A percentile compares a stretch with the other conserved stretches of the same genome.
Evolutionary conservation across 1,140 invertebrate genomes (phyloP).

Genomic region (Drosophila lacteicornis): DNA sequence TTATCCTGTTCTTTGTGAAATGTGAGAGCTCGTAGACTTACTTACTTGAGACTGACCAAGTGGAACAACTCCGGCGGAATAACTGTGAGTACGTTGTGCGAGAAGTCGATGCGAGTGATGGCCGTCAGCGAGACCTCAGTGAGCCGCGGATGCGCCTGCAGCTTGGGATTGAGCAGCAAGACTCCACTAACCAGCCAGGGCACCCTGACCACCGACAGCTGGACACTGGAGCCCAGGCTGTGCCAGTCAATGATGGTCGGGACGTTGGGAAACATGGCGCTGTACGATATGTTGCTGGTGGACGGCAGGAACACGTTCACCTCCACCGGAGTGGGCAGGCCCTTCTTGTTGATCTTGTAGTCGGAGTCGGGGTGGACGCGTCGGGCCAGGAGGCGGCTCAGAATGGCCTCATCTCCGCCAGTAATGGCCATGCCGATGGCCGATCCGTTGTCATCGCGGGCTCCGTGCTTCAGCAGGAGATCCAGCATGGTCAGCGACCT

Average conservation of each 20-base stretch:
- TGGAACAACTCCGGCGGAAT: conserved; percentile 94
- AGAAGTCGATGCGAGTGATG: conserved; percentile 97
- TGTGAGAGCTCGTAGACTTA: too few species aligned
- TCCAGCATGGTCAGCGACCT: conserved; percentile 88
- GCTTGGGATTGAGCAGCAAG: conserved; percentile 92
- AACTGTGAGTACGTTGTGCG: conserved; percentile 93
- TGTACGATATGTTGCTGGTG: conserved; percentile 90
- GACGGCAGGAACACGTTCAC: conserved; percentile 86
- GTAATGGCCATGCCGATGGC: conserved; percentile 87
- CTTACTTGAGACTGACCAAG: conserved; percentile 88
- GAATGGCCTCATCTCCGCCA: conserved; percentile 72
- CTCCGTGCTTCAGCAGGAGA: conserved; percentile 92
- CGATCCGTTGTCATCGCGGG: conserved; percentile 93
- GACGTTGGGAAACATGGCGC: conserved; percentile 92
- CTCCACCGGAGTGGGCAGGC: conserved; percentile 88
- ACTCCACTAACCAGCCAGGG: conserved; percentile 95
- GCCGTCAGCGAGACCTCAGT: conserved; percentile 92
- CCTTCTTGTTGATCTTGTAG: conserved; percentile 94
- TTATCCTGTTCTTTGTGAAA: too few species aligned
- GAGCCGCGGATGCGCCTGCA: conserved; percentile 90
- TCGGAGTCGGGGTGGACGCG: conserved; percentile 93
- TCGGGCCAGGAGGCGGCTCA: conserved; percentile 71
- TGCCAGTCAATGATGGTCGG: conserved; percentile 98
- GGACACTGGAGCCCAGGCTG: conserved; percentile 88
- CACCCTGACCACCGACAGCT: conserved; percentile 88